Conservation (phyloP, 1,140 invertebrate species). For the Metaphire vulgaris region DNA sequence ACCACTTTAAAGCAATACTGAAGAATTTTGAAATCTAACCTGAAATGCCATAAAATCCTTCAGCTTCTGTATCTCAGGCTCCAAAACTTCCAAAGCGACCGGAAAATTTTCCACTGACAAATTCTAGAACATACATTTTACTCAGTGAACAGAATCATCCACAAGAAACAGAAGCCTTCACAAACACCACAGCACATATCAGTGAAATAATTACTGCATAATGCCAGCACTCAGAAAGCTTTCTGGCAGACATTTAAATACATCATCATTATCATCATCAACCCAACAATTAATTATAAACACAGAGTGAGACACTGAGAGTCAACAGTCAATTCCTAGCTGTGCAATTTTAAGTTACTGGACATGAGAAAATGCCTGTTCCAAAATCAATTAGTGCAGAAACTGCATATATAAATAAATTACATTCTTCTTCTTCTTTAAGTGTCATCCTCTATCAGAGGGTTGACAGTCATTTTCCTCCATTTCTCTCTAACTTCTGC, state of each 20-base stretch:
- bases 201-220: background rate
- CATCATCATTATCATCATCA: background rate
- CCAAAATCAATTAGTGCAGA: no score
- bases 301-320: background rate
- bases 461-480: no score
- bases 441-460: no score
- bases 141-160: background rate
- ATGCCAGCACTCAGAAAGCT: background rate
- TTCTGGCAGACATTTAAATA: no score
- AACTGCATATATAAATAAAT: no score
- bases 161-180: background rate
- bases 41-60: conserved; percentile 98
- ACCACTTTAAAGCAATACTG: no score
- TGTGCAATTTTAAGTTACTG: no score
- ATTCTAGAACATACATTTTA: background rate
- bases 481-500: no score
- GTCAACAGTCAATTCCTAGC: no score
- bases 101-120: conserved; percentile 62
- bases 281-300: background rate
- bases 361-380: no score
- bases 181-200: background rate
- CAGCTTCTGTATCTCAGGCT: conserved; percentile 93
- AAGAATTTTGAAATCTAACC: no score
- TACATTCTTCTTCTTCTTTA: no score
- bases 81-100: conserved; percentile 93